Evolutionary conservation across 2,888 invertebrate species (phyloP), one percentile per base, ranked within the genome.

Genomic region (Drosophila histrio): DNA sequence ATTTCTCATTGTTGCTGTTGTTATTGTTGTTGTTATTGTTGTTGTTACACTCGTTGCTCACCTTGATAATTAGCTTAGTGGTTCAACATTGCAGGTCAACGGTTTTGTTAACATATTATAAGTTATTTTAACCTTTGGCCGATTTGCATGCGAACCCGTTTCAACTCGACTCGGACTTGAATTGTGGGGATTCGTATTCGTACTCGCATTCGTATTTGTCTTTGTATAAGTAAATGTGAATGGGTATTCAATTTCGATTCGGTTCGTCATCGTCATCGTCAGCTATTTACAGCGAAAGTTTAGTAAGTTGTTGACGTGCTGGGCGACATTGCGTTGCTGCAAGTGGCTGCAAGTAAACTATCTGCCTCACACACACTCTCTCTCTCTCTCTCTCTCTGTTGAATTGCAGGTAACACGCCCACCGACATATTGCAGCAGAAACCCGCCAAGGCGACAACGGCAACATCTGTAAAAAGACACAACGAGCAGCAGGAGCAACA

Each of bases 21-120:
- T 13, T 59, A 43, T 26, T 28, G 13, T 15, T 34, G 13, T 39
- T 56, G 49, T n/a, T 44, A 13, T 34, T 53, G 38, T 47, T 62
- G 26, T 67, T 30, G 38, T 67, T 30, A 34, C 32, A 56, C 47
- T 47, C 53, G 57, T 3, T 9, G 68, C 47, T 77, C 78, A 87
- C 85, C 82, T 69, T 69, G 75, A 71, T 84, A 84, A 84, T 84
- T 88, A 89, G 89, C 89, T 90, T 88, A 87, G 77, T 76, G 79
- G 90, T 88, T 89, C 88, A 89, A 87, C 87, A 62, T 78, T 64
- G 68, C 87, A 87, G 90, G 90, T 89, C 89, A 87, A 74, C 72
- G 87, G 83, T 87, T 89, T 77, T 78, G 77, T 79, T 89, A 84
- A 68, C 83, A 87, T 85, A 85, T 87, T 88, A 87, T 84, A 85